phyloP scores from a whole-genome alignment of 2,797 vertebrate genomes.

The Petrocephalus schoutedeni region DNA sequence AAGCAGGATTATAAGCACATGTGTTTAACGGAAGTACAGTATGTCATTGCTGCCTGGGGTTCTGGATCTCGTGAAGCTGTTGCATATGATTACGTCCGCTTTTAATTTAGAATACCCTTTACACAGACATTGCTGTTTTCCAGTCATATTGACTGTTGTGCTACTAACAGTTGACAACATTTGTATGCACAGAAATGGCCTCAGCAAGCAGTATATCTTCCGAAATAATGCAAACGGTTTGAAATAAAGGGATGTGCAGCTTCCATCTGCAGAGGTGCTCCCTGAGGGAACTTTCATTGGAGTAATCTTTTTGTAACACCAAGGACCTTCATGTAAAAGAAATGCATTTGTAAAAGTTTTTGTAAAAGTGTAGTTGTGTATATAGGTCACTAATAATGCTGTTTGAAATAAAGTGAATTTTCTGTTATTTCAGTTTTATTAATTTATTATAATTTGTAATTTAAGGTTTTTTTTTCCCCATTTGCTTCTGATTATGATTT shows the following conservation, averaged over 20 bases:
- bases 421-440: not conserved
- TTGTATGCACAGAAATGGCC: slow-evolving; percentile 38
- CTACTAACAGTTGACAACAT: slow-evolving; percentile 31
- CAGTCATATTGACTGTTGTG: slow-evolving; percentile 27
- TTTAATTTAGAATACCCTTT: slow-evolving; percentile 2
- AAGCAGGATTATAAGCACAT: not conserved
- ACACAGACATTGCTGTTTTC: not conserved
- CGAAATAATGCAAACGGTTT: slow-evolving; percentile 28
- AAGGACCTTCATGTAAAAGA: slow-evolving; percentile 51
- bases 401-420: slow-evolving; percentile 18
- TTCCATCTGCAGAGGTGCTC: slow-evolving; percentile 64
- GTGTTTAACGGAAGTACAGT: slow-evolving; percentile 3
- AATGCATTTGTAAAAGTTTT: slow-evolving; percentile 42
- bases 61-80: not conserved
- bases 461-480: not conserved
- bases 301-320: slow-evolving; percentile 55
- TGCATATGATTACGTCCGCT: not conserved
- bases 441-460: not conserved
- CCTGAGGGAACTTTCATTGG: slow-evolving; percentile 61
- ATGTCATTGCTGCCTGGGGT: not conserved
- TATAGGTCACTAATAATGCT: slow-evolving; percentile 49
- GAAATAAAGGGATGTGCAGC: slow-evolving; percentile 52
- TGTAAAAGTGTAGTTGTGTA: slow-evolving; percentile 33
- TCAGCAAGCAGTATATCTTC: slow-evolving; percentile 45
- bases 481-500: not conserved